phyloP scores from a whole-genome alignment of 2,113 vertebrate species.

The Dissostichus mawsoni region DNA sequence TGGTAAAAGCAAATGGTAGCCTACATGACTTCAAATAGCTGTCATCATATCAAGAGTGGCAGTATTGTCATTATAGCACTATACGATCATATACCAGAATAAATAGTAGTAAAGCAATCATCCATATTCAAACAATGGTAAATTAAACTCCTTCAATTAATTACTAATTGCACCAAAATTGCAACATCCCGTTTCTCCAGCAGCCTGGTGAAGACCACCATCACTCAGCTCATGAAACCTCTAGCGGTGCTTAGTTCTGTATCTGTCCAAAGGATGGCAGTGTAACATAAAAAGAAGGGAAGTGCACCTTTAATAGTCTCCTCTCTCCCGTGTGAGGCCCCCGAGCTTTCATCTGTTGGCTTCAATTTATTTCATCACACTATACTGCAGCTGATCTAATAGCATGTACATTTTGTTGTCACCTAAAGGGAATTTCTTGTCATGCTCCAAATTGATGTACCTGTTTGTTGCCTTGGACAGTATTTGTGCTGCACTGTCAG shows the following conservation, averaged over 20 bases:
- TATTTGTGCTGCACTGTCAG: slow-evolving; percentile 61
- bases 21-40: no score
- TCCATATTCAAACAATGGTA: no score
- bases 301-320: slow-evolving; percentile 17
- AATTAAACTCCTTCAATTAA: no score
- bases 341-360: slow-evolving; percentile 74
- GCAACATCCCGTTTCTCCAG: neutral
- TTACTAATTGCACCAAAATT: no score
- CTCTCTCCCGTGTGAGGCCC: slow-evolving; percentile 50
- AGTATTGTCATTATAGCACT: no score
- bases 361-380: slow-evolving; percentile 77
- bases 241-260: slow-evolving; percentile 7
- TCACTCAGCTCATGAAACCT: neutral
- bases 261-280: slow-evolving; percentile 71
- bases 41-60: no score
- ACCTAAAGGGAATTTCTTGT: slow-evolving; percentile 75
- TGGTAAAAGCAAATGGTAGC: no score
- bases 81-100: no score
- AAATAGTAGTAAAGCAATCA: no score
- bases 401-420: slow-evolving; percentile 76
- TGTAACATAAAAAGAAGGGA: slow-evolving; percentile 49
- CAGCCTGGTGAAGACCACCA: neutral
- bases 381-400: slow-evolving; percentile 77
- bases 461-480: slow-evolving; percentile 73
- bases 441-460: slow-evolving; percentile 74